These are phyloP conservation scores for Taenaris catops DNA, from an alignment of 2,888 invertebrate genomes.

Conservation along the genomic window DNA sequence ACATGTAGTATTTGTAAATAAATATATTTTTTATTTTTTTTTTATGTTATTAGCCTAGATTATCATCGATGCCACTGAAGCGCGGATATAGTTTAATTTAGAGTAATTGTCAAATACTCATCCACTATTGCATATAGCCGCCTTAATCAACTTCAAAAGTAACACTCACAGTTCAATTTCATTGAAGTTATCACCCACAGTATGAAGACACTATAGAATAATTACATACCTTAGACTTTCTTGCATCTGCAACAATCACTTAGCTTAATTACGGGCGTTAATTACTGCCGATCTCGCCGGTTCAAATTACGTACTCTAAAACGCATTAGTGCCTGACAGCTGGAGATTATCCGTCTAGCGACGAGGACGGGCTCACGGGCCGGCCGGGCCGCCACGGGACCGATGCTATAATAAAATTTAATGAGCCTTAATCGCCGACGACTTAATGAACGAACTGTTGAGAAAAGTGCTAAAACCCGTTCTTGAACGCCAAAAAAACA, in stretches of 20 bases:
- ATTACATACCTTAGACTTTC: constrained; percentile 26
- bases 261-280: constrained; percentile 76
- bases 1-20: too few species aligned
- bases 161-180: constrained; percentile 15
- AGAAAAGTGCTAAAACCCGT: constrained; percentile 59
- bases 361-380: constrained; percentile 31
- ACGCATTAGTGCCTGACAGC: constrained; percentile 78
- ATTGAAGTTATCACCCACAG: constrained; percentile 10
- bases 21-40: too few species aligned
- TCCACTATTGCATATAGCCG: too few species aligned
- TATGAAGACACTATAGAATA: constrained; percentile 12
- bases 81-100: too few species aligned
- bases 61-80: too few species aligned
- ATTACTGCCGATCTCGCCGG: constrained; percentile 76
- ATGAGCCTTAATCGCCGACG: constrained; percentile 77
- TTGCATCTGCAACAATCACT: constrained; percentile 72
- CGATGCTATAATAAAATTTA: constrained; percentile 73
- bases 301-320: constrained; percentile 81
- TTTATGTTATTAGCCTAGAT: too few species aligned
- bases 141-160: constrained; percentile 2
- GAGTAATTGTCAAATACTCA: too few species aligned
- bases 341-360: constrained; percentile 78
- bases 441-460: constrained; percentile 72
- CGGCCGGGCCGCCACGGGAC: constrained; percentile 55
- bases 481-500: constrained; percentile 52